Percentiles rank a stretch among this genome's conserved stretches.
These are phyloP conservation scores for Palythoa grandis DNA, from an alignment of 92 coral and sea anemone species.

Conservation along the genomic window DNA sequence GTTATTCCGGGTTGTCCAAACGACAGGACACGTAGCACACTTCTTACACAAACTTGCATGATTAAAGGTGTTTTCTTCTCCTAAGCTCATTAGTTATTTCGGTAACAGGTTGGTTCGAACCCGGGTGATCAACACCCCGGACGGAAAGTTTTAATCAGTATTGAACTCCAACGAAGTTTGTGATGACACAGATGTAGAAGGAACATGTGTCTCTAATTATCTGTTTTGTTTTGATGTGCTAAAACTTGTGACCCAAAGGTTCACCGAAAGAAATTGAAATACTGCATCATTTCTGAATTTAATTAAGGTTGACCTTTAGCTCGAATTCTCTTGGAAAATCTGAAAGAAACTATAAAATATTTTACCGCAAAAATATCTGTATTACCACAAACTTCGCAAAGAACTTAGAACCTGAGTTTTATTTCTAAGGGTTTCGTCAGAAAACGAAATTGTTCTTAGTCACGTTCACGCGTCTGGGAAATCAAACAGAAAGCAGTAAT, in stretches of 20 bases:
- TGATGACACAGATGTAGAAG: slow-evolving; percentile 38
- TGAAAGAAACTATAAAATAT: slow-evolving; percentile 32
- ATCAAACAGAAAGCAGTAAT: slow-evolving; percentile 23
- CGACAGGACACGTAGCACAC: slow-evolving; percentile 1
- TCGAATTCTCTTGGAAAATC: slow-evolving; percentile 29
- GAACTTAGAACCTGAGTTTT: slow-evolving; percentile 30
- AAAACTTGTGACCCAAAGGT: slow-evolving; percentile 32
- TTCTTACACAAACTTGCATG: slow-evolving; percentile 9
- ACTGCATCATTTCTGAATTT: slow-evolving; percentile 29
- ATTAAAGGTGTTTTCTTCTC: slow-evolving; percentile 36
- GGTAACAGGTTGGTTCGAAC: slow-evolving; percentile 37
- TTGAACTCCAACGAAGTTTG: slow-evolving; percentile 19
- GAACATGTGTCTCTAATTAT: slow-evolving; percentile 23
- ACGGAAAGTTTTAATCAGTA: slow-evolving; percentile 36
- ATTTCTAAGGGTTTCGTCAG: slow-evolving; percentile 27
- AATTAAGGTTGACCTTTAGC: slow-evolving; percentile 36
- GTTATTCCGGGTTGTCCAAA: slow-evolving; percentile 14
- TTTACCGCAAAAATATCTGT: slow-evolving; percentile 26
- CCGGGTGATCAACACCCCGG: slow-evolving; percentile 37
- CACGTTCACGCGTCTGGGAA: slow-evolving; percentile 12
- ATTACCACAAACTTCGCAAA: slow-evolving; percentile 20
- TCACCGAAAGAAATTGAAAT: slow-evolving; percentile 18
- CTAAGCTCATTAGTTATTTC: slow-evolving; percentile 33
- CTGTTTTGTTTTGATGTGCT: slow-evolving; percentile 31
- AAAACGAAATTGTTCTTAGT: slow-evolving; percentile 19